phyloP scores from a whole-genome alignment of 2,888 invertebrate genomes.

The Tipula confusa region DNA sequence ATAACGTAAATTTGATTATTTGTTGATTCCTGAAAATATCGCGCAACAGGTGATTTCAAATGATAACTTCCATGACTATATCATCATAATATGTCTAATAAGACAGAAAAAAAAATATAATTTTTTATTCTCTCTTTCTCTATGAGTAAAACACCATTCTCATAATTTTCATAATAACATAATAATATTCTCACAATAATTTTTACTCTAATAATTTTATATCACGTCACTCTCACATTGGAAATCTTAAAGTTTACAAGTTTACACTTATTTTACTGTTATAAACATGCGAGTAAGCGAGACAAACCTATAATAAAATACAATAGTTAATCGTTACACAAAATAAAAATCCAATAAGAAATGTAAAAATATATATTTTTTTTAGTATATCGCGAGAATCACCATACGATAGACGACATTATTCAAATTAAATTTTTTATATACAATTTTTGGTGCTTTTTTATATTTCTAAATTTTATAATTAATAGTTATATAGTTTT shows the following conservation, averaged over 20 bases:
- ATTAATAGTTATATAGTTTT: background rate
- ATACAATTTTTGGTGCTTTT: background rate
- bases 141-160: too few species aligned
- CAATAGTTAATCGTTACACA: background rate
- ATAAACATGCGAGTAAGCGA: background rate
- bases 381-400: conserved; percentile 20
- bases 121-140: background rate
- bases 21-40: too few species aligned
- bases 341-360: conserved; percentile 4
- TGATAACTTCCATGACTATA: background rate
- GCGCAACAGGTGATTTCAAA: background rate
- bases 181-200: background rate
- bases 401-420: background rate
- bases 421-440: background rate
- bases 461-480: background rate
- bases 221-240: background rate
- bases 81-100: too few species aligned
- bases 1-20: too few species aligned
- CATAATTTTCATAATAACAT: background rate
- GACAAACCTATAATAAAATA: background rate
- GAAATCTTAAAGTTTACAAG: too few species aligned
- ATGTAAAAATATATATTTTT: background rate
- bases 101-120: background rate
- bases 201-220: background rate
- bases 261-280: background rate